Percentiles rank a stretch among this genome's conserved stretches.
phyloP scores from a whole-genome alignment of 2,888 invertebrate genomes.

The Chirona hameri region DNA sequence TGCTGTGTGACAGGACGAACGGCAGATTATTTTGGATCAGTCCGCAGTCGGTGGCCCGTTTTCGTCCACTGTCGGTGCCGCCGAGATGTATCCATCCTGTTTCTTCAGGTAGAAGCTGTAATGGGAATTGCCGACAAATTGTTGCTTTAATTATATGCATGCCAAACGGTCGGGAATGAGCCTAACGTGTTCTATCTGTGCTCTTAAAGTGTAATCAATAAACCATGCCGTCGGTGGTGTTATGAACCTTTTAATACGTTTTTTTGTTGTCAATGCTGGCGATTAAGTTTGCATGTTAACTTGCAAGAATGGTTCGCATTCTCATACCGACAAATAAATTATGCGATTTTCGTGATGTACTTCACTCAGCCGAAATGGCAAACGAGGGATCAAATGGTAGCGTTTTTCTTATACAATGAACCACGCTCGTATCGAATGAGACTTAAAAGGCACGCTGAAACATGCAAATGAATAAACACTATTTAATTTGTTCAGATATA shows the following conservation, averaged over 20 bases:
- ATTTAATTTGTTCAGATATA: too few relatives aligned
- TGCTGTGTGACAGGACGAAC: neutral
- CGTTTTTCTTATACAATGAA: too few relatives aligned
- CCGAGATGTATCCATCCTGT: neutral
- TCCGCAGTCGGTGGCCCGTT: neutral
- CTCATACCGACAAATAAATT: too few relatives aligned
- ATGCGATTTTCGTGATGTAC: too few relatives aligned
- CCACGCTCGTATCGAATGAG: too few relatives aligned
- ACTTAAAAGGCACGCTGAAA: too few relatives aligned
- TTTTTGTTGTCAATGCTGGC: neutral
- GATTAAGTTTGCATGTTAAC: neutral
- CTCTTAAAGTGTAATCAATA: neutral
- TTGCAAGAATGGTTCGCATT: too few relatives aligned
- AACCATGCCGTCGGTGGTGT: neutral
- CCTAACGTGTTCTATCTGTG: neutral
- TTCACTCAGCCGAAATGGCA: too few relatives aligned
- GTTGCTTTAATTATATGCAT: slow-evolving; percentile 1
- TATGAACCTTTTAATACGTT: neutral
- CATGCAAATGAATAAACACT: too few relatives aligned
- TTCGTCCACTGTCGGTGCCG: neutral
- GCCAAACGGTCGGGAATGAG: neutral
- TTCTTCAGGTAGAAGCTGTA: neutral
- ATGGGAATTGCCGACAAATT: neutral
- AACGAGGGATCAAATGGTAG: too few relatives aligned
- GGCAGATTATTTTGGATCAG: neutral